Evolutionary conservation across 2,113 vertebrate genomes (phyloP).

Genomic region (Otocyon megalotis): DNA sequence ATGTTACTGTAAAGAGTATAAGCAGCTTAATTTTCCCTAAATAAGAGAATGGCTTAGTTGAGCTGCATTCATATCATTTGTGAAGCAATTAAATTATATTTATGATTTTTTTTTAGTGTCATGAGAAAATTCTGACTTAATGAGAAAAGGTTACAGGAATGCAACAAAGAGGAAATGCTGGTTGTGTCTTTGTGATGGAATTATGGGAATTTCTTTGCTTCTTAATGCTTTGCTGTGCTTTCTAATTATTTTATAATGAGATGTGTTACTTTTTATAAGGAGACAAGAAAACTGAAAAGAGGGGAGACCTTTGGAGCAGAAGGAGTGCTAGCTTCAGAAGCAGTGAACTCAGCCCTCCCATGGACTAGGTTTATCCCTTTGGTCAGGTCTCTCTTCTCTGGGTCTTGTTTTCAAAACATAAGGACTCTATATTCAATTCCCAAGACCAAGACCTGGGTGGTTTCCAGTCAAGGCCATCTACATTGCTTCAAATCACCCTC

Average conservation of each 20-base stretch:
- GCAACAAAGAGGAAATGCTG: background rate
- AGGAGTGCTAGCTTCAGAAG: background rate
- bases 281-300: background rate
- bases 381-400: background rate
- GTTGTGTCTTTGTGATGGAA: background rate
- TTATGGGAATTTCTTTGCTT: background rate
- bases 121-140: background rate
- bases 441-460: background rate
- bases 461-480: background rate
- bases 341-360: background rate
- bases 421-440: no score
- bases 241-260: background rate
- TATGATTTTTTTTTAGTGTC: background rate
- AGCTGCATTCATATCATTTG: background rate
- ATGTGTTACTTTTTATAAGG: background rate
- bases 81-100: background rate
- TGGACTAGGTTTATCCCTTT: background rate
- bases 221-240: background rate
- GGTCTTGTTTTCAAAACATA: background rate
- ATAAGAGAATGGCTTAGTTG: background rate
- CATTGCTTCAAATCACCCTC: background rate
- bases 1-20: background rate
- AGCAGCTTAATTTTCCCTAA: background rate
- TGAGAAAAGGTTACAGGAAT: background rate
- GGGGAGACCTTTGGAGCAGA: background rate